Percentiles rank a stretch among this genome's conserved stretches.
phyloP scores from a whole-genome alignment of 2,797 vertebrate genomes.

The Eulemur mongoz region DNA sequence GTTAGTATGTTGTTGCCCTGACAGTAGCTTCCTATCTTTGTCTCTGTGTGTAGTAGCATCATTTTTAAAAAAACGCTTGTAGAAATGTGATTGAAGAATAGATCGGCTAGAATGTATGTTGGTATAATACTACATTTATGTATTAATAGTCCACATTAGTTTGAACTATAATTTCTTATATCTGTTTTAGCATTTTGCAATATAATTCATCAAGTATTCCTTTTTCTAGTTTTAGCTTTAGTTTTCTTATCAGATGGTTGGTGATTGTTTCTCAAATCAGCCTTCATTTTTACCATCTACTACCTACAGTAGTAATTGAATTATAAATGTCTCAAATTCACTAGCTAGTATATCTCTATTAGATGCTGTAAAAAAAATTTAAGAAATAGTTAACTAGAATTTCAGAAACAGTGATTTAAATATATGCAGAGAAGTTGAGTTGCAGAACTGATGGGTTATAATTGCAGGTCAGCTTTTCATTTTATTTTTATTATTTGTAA shows the following conservation, averaged over 20 bases:
- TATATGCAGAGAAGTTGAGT: not conserved
- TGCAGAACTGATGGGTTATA: not conserved
- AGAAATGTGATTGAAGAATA: not conserved
- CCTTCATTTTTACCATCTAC: not conserved
- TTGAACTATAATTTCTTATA: not conserved
- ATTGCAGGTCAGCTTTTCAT: not conserved
- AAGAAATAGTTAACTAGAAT: not conserved
- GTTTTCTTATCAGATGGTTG: constrained; percentile 10
- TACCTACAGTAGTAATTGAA: not conserved
- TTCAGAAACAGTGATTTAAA: not conserved
- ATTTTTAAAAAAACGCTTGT: not conserved
- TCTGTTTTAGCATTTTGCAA: not conserved
- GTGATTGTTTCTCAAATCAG: not conserved
- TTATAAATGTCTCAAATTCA: constrained; percentile 33
- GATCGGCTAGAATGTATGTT: not conserved
- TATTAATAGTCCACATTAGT: not conserved
- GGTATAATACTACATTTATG: not conserved
- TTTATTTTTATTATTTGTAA: constrained; percentile 34
- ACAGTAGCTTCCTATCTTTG: not conserved
- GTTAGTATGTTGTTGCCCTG: not conserved
- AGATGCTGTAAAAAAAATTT: not conserved
- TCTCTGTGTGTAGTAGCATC: not conserved
- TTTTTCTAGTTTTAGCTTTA: not conserved
- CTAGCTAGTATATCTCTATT: not conserved
- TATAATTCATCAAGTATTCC: not conserved